Evolutionary conservation across 2,113 vertebrate genomes (phyloP), one percentile per base, ranked within the genome.

Genomic region (Bubalus kerabau): DNA sequence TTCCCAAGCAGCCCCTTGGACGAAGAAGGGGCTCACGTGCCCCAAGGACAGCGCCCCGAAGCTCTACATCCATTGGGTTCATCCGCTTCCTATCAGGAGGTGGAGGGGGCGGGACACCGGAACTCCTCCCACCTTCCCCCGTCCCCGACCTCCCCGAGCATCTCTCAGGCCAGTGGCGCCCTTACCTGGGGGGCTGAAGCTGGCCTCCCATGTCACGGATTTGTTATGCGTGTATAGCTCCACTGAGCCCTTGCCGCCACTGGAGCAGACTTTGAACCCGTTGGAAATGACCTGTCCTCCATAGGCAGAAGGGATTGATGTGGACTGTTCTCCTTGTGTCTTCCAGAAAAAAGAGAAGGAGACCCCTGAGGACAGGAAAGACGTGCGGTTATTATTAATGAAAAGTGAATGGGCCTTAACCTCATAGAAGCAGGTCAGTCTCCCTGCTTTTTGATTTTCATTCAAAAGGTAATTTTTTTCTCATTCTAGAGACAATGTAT

Each of bases 261-360:
- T 99, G 4, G 99, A 99, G 92, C 98, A 99, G 96, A 99, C 99
- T 3, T 99, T 99, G 99, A 99, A 99, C 16, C 99, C 99, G 2
- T 99, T 99, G n/a, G 99, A 99, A 90, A 99, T 98, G 0, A 99
- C 99, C 98, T 99, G 99, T 1, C 99, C 99, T 32, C 99, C 99
- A 4, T 99, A 99, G 1, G 99, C 98, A 56, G 62, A 99, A 95
- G 98, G 99, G 95, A 95, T 48, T 1, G 97, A 97, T 1, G 94
- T 76, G 59, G 98, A 56, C 2, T 98, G 98, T 6, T 96, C 91
- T 60, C 99, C 99, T 3, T 99, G 98, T 57, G 99, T 99, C 98
- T 99, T 99, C 99, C 99, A 99, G 99, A 99, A 99, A 96, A 99
- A 99, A 7, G 99, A 99, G 96, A 99, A 99, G 0, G 99, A 99